phyloP scores from a whole-genome alignment of 2,888 invertebrate species.

The Xestia xanthographa region DNA sequence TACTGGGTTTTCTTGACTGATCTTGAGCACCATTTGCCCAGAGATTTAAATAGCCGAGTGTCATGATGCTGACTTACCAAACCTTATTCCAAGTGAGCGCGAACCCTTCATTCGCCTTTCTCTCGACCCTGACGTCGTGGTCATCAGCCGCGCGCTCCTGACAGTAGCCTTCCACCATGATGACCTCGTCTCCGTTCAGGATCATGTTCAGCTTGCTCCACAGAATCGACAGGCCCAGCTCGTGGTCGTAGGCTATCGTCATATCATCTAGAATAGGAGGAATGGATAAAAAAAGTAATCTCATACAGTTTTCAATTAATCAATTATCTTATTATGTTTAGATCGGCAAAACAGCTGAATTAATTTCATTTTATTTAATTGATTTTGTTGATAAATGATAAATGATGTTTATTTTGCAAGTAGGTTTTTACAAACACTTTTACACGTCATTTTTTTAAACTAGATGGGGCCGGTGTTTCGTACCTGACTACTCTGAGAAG shows the following conservation, averaged over 20 bases:
- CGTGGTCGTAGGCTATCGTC: constrained; percentile 83
- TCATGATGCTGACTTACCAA: constrained; percentile 86
- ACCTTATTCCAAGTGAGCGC: constrained; percentile 93
- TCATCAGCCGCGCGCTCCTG: constrained; percentile 91
- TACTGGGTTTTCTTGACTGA: neutral
- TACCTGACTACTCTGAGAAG: too few relatives aligned
- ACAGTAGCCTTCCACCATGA: constrained; percentile 93
- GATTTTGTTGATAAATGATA: too few relatives aligned
- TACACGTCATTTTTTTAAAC: too few relatives aligned
- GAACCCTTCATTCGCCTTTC: constrained; percentile 94
- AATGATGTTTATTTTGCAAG: too few relatives aligned
- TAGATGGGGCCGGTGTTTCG: too few relatives aligned
- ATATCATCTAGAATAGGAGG: constrained; percentile 79
- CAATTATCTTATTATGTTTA: neutral
- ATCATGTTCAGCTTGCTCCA: constrained; percentile 89
- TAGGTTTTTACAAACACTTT: too few relatives aligned
- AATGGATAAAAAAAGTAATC: neutral
- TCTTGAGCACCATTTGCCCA: neutral
- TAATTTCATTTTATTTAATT: neutral
- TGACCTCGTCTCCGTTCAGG: constrained; percentile 93
- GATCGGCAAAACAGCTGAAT: neutral
- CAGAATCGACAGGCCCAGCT: constrained; percentile 80
- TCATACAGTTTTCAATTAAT: too few relatives aligned
- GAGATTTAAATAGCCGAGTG: neutral
- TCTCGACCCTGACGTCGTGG: constrained; percentile 92